phyloP scores from a whole-genome alignment of 2,888 invertebrate species.

The Augiades crinisus region DNA sequence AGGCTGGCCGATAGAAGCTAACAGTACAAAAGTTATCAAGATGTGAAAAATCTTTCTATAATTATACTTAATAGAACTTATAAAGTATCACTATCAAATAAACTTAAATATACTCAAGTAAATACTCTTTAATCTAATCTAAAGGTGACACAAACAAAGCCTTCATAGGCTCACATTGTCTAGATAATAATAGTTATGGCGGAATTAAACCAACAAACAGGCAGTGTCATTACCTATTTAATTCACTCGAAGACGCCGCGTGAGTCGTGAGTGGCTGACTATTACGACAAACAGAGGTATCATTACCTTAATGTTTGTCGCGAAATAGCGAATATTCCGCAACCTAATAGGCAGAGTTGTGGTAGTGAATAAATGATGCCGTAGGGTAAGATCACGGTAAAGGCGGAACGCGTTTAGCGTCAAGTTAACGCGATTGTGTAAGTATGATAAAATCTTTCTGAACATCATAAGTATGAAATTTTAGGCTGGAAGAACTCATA shows the following conservation, averaged over 20 bases:
- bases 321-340: slow-evolving; percentile 44
- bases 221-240: slow-evolving; percentile 32
- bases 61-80: too few species aligned
- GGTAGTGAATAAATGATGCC: slow-evolving; percentile 51
- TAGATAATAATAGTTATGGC: slow-evolving; percentile 25
- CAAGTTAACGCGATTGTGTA: too few species aligned
- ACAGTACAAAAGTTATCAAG: too few species aligned
- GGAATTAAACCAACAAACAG: slow-evolving; percentile 29
- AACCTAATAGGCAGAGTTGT: slow-evolving; percentile 47
- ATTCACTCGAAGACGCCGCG: slow-evolving; percentile 26
- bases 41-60: too few species aligned
- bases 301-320: slow-evolving; percentile 47
- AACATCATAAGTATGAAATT: too few species aligned
- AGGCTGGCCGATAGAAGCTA: too few species aligned
- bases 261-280: slow-evolving; percentile 14
- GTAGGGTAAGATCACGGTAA: neutral
- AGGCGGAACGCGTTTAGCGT: slow-evolving; percentile 15
- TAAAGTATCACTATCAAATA: too few species aligned
- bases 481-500: too few species aligned
- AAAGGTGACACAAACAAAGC: slow-evolving; percentile 4
- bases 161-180: slow-evolving; percentile 1
- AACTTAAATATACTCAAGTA: too few species aligned
- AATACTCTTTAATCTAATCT: too few species aligned
- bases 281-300: slow-evolving; percentile 37
- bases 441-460: too few species aligned